A percentile compares a stretch with the other conserved stretches of the same genome.
These are phyloP conservation scores for Caenorhabditis tropicalis DNA, from an alignment of 1,140 invertebrate species.

Conservation along the genomic window DNA sequence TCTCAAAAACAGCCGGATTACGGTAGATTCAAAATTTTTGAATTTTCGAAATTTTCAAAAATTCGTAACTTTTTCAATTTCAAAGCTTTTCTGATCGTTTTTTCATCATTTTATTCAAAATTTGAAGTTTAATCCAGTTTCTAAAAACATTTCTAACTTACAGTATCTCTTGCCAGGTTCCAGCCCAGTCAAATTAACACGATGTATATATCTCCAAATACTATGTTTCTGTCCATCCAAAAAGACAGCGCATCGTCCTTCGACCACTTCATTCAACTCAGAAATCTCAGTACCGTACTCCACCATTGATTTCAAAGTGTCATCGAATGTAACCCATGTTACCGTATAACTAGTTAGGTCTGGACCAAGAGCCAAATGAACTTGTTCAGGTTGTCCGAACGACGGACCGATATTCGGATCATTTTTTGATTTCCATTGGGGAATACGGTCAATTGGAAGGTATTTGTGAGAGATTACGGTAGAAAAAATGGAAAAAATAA, in stretches of 20 bases:
- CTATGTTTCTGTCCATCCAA: slow-evolving; percentile 42
- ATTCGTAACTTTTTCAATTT: background rate
- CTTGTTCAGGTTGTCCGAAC: slow-evolving; percentile 60
- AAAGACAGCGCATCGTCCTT: slow-evolving; percentile 47
- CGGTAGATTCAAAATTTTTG: background rate
- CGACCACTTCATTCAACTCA: background rate
- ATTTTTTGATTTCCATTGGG: slow-evolving; percentile 28
- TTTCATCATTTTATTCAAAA: no score
- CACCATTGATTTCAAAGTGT: slow-evolving; percentile 53
- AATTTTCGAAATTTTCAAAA: background rate
- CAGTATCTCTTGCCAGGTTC: slow-evolving; percentile 45
- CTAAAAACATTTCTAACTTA: no score
- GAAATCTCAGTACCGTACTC: slow-evolving; percentile 53
- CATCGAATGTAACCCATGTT: slow-evolving; percentile 59
- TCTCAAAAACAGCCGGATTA: background rate
- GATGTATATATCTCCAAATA: slow-evolving; percentile 55
- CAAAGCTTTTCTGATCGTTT: background rate
- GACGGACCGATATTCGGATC: slow-evolving; percentile 54
- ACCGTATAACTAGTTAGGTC: background rate
- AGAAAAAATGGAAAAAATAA: background rate
- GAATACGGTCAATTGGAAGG: slow-evolving; percentile 20
- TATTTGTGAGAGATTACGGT: background rate
- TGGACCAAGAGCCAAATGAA: slow-evolving; percentile 65
- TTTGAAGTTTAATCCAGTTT: no score
- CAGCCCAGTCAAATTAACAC: slow-evolving; percentile 46